Conservation (phyloP, 2,888 invertebrate species). For the Polydrusus tereticollis region DNA sequence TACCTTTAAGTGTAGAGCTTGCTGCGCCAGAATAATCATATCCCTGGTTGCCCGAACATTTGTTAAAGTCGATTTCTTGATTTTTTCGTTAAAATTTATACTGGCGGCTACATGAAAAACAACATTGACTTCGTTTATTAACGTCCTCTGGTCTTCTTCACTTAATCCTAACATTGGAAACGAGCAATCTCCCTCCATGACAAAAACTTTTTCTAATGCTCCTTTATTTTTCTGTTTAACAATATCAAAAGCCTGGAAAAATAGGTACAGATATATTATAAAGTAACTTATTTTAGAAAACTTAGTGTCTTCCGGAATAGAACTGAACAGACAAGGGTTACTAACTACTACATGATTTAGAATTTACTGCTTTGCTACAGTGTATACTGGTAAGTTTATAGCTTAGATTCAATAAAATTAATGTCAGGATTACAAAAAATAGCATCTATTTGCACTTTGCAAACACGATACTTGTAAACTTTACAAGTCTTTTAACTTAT, state of each 20-base stretch:
- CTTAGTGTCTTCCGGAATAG: no score
- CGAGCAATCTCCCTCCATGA: slow-evolving; percentile 71
- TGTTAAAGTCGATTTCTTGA: slow-evolving; percentile 76
- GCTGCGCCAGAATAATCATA: slow-evolving; percentile 72
- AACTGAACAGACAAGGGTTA: no score
- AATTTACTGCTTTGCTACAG: no score
- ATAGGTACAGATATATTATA: no score
- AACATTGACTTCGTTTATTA: slow-evolving; percentile 71
- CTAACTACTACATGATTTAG: no score
- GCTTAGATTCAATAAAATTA: no score
- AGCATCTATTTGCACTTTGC: no score
- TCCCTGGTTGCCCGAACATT: slow-evolving; percentile 77
- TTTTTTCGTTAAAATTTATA: slow-evolving; percentile 78
- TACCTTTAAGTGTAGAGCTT: slow-evolving; percentile 72
- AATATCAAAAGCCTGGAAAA: slow-evolving; percentile 69
- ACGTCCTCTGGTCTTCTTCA: slow-evolving; percentile 67
- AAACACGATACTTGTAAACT: no score
- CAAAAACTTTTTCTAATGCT: slow-evolving; percentile 70
- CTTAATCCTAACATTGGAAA: slow-evolving; percentile 70
- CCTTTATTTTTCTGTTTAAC: slow-evolving; percentile 69
- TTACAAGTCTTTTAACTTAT: no score
- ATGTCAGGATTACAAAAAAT: no score
- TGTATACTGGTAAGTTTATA: no score
- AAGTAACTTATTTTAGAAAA: no score
- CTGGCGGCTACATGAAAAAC: slow-evolving; percentile 84